Conservation (phyloP, 2,888 invertebrate species). For the Phaedon cochleariae region DNA sequence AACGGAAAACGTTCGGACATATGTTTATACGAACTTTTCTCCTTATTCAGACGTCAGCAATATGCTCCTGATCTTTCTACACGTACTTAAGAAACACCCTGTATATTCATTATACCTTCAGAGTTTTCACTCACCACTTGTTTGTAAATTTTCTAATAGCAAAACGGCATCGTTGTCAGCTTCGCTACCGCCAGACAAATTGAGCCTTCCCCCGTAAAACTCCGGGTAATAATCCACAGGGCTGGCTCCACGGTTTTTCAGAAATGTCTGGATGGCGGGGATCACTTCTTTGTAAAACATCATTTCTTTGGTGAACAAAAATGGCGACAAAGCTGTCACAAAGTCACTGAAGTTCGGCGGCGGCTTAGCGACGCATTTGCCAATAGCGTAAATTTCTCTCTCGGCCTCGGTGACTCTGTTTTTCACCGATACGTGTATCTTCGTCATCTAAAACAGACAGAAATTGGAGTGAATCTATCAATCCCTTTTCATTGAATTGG, state of each 20-base stretch:
- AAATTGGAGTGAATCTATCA: too few species aligned
- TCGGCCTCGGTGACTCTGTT: background rate
- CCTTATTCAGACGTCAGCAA: too few species aligned
- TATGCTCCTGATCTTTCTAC: too few species aligned
- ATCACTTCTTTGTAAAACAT: slow-evolving; percentile 62
- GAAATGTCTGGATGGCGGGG: slow-evolving; percentile 60
- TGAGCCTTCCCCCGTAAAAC: slow-evolving; percentile 59
- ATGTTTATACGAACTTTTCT: too few species aligned
- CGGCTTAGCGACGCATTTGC: background rate
- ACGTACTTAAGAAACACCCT: too few species aligned
- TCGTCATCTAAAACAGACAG: background rate
- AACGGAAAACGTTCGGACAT: too few species aligned
- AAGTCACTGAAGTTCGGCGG: too few species aligned
- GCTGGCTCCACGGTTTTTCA: slow-evolving; percentile 58
- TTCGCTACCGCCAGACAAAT: slow-evolving; percentile 24
- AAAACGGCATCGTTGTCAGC: slow-evolving; percentile 65
- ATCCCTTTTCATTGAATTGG: too few species aligned
- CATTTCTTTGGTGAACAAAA: slow-evolving; percentile 64
- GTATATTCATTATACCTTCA: too few species aligned
- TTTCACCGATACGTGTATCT: background rate
- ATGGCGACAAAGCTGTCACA: too few species aligned
- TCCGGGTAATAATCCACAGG: slow-evolving; percentile 60
- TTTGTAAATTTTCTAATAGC: slow-evolving; percentile 64
- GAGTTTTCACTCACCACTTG: slow-evolving; percentile 29
- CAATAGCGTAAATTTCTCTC: background rate